Base-by-base conservation (phyloP, 2,888 invertebrate species). In the Microplitis deprimator region DNA sequence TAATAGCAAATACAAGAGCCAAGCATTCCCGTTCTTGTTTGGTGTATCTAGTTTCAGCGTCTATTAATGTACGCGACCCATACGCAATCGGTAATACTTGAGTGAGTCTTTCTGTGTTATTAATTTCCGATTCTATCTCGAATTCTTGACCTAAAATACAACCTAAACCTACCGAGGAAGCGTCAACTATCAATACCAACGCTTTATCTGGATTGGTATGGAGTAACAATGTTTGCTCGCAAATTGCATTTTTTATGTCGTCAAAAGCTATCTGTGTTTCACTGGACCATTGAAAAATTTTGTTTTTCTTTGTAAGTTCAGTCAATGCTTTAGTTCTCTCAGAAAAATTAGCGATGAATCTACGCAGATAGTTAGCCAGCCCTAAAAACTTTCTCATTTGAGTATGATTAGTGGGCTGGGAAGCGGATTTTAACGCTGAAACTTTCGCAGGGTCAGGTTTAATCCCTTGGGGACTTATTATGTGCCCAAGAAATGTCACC, bases 1-100 rank as follows among this genome's bases (percentile, higher is more conserved):
- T 16, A 2, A 69, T 8, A 1, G 69, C 69, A 20, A 41, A 69
- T 7, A 41, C 50, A 0, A 50, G 16, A 20, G 59, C 69, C 1
- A 70, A 10, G 13, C 69, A 70, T 10, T 70, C 29, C 5, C 69
- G 50, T 20, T 70, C 69, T 41, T 70, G 20, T 41, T 17, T 29
- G 2, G 29, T 29, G 2, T 29, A 29, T 29, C 29, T 29, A 0
- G 2, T 29, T 29, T 29, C 29, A 3, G 50, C 50, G 13, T 8
- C 69, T 16, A 16, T 40, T 7, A 69, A 10, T 10, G 20, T 20
- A 16, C 69, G 40, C 0, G 69, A 69, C 1, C 16, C 59, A 1
- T 17, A 69, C 5, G 59, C 69, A 8, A 69, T 41, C 0, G 40
- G 69, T 0, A n/a, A 20, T 0, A 59, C 0, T 59, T 59, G 13